A percentile compares a stretch with the other conserved stretches of the same genome.
Evolutionary conservation across 2,797 vertebrate species (phyloP).

Genomic region (Molossus molossus): DNA sequence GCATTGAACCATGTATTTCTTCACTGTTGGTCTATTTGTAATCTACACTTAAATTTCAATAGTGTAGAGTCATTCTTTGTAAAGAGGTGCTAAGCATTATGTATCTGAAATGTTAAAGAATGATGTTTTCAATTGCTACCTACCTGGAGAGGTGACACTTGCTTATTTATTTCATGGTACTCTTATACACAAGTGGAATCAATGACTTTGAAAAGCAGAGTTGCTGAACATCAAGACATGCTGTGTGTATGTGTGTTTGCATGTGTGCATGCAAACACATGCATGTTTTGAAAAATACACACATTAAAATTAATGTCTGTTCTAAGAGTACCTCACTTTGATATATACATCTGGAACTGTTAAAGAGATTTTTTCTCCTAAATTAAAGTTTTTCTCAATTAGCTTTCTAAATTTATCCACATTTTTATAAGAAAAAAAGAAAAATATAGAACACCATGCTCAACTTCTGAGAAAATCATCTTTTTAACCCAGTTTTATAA

Average conservation of each 20-base stretch:
- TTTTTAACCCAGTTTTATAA: conserved; percentile 49
- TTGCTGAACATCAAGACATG: conserved; percentile 50
- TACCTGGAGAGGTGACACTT: neutral
- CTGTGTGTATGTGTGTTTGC: neutral
- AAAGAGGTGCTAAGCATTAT: conserved; percentile 30
- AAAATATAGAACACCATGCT: conserved; percentile 42
- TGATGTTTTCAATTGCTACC: conserved; percentile 42
- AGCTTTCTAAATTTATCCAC: conserved; percentile 63
- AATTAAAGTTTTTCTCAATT: conserved; percentile 53
- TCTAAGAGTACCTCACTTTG: conserved; percentile 52
- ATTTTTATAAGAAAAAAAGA: conserved; percentile 62
- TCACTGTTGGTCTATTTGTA: conserved; percentile 28
- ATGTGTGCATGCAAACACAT: neutral
- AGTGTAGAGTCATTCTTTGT: conserved; percentile 6
- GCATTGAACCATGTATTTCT: neutral
- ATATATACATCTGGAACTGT: neutral
- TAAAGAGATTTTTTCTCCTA: neutral
- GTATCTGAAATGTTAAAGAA: conserved; percentile 62
- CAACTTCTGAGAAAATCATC: conserved; percentile 16
- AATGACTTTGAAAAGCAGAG: conserved; percentile 62
- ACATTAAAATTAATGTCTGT: conserved; percentile 65
- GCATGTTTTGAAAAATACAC: conserved; percentile 6
- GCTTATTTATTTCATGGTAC: conserved; percentile 51
- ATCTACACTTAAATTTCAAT: conserved; percentile 63
- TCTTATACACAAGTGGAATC: conserved; percentile 60